Evolutionary conservation across 2,113 vertebrate species (phyloP), one percentile per base, ranked within the genome.

Genomic region (Salminus brasiliensis): DNA sequence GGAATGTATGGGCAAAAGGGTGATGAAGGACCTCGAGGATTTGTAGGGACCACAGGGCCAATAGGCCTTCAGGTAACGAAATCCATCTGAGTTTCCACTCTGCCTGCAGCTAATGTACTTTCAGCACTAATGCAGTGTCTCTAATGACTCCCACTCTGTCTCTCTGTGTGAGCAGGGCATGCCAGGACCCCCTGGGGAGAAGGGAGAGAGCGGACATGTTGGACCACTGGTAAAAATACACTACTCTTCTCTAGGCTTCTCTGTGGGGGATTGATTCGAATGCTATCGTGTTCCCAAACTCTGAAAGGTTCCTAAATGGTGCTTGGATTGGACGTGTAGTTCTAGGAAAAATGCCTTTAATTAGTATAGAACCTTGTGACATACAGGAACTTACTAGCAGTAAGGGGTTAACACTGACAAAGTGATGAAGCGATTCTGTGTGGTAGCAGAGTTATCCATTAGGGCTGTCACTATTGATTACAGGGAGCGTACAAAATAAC

Each of bases 1-100:
- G 96, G 96, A 18, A 95, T 97, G 93, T 92, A 93, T 0, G 97
- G 97, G 0, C 92, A 93, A 43, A 98, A 98, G 85, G 97, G 97
- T 78, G 96, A 98, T 34, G 97, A 98, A 76, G 97, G 97, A 69
- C 39, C 71, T 0, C 90, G 94, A 77, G 97, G 97, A 39, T 94
- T 94, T 36, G 89, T 91, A 29, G 96, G 97, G 5, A 60, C 87
- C 6, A 85, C 81, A 0, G 97, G 97, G 3, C 94, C 96, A 36
- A 78, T 86, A 16, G 97, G 97, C 62, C 90, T 96, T 32, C 97
- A 98, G 94, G 97, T 97, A 49, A 57, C 88, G 63, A 62, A 49
- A 21, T 25, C 11, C 2, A 49, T 55, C 34, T 32, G 30, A 63
- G n/a, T 52, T 18, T 43, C 5, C 10, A n/a, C n/a, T 55, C 43